Evolutionary conservation across 1,140 invertebrate species (phyloP), one percentile per base, ranked within the genome.

Genomic region (Diorhabda carinulata): DNA sequence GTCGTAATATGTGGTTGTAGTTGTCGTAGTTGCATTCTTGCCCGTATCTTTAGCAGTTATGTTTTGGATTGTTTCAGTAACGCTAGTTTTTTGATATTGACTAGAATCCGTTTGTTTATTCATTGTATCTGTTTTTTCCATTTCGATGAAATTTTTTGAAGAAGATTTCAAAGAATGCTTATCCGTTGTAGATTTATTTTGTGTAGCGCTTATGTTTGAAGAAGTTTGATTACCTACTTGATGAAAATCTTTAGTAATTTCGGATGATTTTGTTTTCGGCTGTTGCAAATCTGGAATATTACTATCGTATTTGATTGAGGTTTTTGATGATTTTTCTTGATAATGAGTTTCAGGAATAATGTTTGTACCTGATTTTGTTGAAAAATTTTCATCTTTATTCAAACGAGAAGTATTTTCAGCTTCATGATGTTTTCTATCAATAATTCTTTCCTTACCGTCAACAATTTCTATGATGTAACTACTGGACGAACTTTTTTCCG

Each of bases 401-500:
- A 83, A 75, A 64, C 83, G 79, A 71, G 84, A 74, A 4, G 82
- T 78, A 74, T 83, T 81, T 42, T 83, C 85, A 77, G 83, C 83
- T 77, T 87, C 85, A 67, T 85, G 81, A 43, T 82, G 83, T 56
- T 84, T 82, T 69, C 80, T 82, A 62, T 86, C 86, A 47, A 87
- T 78, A 47, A 86, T 83, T n/a, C 83, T 77, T 78, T 87, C 85
- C 78, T 86, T 86, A 7, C 86, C 86, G 73, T 87, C 86, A 43
- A 87, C 83, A 65, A 87, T 84, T 79, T 86, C 84, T 60, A 86
- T 81, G 6, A 86, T 84, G 68, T 86, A 85, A 58, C 83, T 85
- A 25, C 82, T 83, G 3, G 85, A 85, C 9, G 85, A 84, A 25
- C 83, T 86, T 78, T 86, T 86, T 66, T 81, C 80, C 2, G 83